phyloP scores from a whole-genome alignment of 2,797 vertebrate genomes.

The Lutjanus campechanus region DNA sequence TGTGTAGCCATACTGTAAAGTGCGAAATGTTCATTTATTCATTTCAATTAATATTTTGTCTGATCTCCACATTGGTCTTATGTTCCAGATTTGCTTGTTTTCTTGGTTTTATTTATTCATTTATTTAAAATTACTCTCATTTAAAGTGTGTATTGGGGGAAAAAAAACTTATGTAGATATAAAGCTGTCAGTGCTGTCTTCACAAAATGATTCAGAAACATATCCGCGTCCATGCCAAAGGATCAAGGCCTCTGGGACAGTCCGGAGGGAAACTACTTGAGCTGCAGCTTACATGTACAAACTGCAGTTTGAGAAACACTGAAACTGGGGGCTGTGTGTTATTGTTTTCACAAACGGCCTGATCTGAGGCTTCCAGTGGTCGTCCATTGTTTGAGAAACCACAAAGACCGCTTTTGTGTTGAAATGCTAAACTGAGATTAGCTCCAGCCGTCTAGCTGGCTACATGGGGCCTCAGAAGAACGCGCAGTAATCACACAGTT shows the following conservation, averaged over 20 bases:
- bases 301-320: constrained; percentile 54
- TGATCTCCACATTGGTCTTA: neutral
- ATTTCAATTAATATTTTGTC: neutral
- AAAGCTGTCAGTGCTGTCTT: neutral
- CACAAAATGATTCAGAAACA: constrained; percentile 23
- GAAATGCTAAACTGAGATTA: constrained; percentile 86
- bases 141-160: neutral
- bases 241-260: constrained; percentile 27
- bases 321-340: constrained; percentile 49
- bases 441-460: constrained; percentile 58
- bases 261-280: constrained; percentile 51
- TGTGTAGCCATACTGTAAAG: too few species aligned
- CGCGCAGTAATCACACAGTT: constrained; percentile 54
- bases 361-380: constrained; percentile 64
- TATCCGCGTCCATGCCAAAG: constrained; percentile 16
- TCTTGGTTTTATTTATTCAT: neutral
- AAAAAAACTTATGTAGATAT: neutral
- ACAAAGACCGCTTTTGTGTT: constrained; percentile 79
- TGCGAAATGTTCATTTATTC: neutral
- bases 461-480: constrained; percentile 62
- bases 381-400: constrained; percentile 69
- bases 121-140: neutral
- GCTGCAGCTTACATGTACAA: constrained; percentile 69
- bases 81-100: neutral
- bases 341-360: constrained; percentile 63